These are phyloP conservation scores for Scaptomyza polygonia DNA, from an alignment of 2,888 invertebrate genomes.

Conservation along the genomic window DNA sequence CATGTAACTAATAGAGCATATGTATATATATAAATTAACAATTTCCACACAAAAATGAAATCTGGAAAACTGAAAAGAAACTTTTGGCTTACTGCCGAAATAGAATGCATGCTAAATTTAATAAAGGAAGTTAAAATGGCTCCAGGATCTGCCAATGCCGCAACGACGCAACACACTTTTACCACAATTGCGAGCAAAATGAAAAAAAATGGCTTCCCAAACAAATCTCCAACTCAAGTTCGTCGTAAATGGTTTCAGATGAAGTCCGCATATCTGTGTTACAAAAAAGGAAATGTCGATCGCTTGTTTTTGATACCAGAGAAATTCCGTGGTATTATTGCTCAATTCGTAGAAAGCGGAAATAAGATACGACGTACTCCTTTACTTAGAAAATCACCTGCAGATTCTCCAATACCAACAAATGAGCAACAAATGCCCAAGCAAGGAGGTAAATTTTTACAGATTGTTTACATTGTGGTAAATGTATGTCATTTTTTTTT, in stretches of 20 bases:
- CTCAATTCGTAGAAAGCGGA: conserved; percentile 78
- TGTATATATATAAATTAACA: no score
- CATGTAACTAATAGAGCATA: no score
- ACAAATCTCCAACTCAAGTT: conserved; percentile 80
- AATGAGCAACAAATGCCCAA: conserved; percentile 23
- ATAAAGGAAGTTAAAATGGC: conserved; percentile 70
- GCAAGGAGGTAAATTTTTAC: conserved; percentile 23
- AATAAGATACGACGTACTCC: conserved; percentile 50
- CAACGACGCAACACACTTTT: conserved; percentile 76
- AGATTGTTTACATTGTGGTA: not conserved
- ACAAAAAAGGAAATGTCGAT: conserved; percentile 80
- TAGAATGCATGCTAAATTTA: conserved; percentile 80
- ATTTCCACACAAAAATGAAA: conserved; percentile 68
- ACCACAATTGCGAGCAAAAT: conserved; percentile 79
- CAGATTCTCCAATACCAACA: conserved; percentile 6
- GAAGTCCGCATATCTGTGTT: conserved; percentile 81
- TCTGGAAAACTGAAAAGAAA: conserved; percentile 75
- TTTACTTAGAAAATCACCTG: conserved; percentile 9
- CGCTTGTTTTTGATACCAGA: conserved; percentile 78
- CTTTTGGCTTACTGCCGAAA: conserved; percentile 79
- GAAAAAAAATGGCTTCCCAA: conserved; percentile 77
- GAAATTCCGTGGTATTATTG: conserved; percentile 73
- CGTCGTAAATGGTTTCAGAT: conserved; percentile 81
- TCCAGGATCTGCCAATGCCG: conserved; percentile 69
- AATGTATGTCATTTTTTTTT: not conserved